Evolutionary conservation across 2,888 invertebrate species (phyloP), one percentile per base, ranked within the genome.

Genomic region (Geotrupes spiniger): DNA sequence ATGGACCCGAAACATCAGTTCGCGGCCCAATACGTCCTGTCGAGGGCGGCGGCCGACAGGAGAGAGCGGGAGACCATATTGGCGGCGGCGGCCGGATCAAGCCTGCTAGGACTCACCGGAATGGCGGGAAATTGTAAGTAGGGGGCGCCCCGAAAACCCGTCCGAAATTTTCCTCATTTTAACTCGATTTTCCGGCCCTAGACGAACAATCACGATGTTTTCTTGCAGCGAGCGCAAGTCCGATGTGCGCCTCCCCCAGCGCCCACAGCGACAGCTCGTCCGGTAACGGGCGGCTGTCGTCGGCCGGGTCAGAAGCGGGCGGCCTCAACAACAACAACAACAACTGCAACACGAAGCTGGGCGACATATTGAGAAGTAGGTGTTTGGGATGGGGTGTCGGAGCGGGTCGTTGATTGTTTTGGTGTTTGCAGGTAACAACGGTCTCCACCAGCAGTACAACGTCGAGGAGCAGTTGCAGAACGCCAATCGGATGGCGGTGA

Each of bases 1-100:
- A 93, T 93, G 92, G 93, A 94, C 72, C 92, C 93, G 0, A 94
- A 94, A 73, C 93, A 94, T 77, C 93, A 93, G 73, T 94, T 94
- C 67, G 93, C 93, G 29, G 93, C 94, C 17, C 94, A 94, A 69
- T 94, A 93, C 74, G 92, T 94, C 33, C 77, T 94, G 26, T 90
- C 90, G 46, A 77, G 92, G 60, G 94, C 93, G 5, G 93, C 93
- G 4, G 93, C 93, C 10, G 93, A 93, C 68, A 80, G 92, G 60
- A 80, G 93, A 56, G 92, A 93, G 66, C 76, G 92, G 37, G 92
- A 92, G 68, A 80, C 78, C 27, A 75, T 87, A 43, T 76, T 92
- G 43, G 79, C 85, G 5, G 0, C 85, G 79, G 68, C 68, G 25
- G 69, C 71, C 10, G 78, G 79, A n/a, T 83, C 82, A 1, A 80